Evolutionary conservation across 2,888 invertebrate genomes (phyloP).

Genomic region (Meiosimyza decipiens): DNA sequence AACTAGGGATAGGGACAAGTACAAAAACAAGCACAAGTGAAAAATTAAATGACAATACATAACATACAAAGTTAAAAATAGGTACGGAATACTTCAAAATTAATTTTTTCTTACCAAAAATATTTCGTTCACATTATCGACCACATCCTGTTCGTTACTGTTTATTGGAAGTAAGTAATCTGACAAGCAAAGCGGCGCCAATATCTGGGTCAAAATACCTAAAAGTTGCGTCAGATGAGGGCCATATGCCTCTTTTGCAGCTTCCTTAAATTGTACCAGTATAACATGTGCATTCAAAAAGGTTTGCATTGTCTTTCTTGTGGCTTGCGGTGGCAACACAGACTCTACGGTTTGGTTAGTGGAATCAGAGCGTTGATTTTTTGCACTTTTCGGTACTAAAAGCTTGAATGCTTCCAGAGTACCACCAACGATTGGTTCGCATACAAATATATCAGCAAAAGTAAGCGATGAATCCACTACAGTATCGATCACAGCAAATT

Average conservation of each 20-base stretch:
- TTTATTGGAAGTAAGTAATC: conserved; percentile 59
- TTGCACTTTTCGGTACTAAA: conserved; percentile 48
- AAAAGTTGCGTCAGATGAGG: conserved; percentile 53
- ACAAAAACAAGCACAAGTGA: no score
- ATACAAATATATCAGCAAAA: conserved; percentile 60
- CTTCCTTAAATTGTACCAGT: conserved; percentile 60
- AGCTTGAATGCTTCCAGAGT: conserved; percentile 63
- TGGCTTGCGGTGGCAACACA: conserved; percentile 51
- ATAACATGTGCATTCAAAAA: conserved; percentile 66
- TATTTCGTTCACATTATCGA: conserved; percentile 63
- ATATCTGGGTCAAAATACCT: conserved; percentile 58
- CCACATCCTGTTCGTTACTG: conserved; percentile 59
- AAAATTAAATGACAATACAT: no score
- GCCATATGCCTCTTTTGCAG: conserved; percentile 55
- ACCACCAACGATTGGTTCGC: conserved; percentile 57
- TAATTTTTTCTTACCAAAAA: conserved; percentile 49
- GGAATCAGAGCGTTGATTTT: conserved; percentile 35
- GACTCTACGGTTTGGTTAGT: conserved; percentile 40
- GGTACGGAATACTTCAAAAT: no score
- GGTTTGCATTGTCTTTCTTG: conserved; percentile 62
- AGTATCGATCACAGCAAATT: conserved; percentile 53
- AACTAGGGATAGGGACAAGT: no score
- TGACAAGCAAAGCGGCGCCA: conserved; percentile 59
- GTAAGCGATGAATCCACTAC: conserved; percentile 19
- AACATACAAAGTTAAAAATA: no score